Evolutionary conservation across 35 echinoderm and acorn worm species (phyloP).

Genomic region (Diadema setosum): DNA sequence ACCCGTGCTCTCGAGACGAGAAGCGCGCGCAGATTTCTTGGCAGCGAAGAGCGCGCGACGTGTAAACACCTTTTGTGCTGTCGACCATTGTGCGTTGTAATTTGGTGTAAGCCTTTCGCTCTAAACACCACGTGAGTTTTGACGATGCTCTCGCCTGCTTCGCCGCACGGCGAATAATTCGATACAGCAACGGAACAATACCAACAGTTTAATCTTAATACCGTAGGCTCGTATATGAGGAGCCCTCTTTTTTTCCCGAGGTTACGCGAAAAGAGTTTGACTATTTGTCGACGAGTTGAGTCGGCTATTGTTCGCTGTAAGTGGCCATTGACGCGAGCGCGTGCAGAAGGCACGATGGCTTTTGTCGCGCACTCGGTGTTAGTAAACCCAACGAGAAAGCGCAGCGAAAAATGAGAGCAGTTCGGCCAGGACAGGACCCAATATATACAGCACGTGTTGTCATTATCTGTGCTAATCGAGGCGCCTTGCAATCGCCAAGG

Average conservation of each 20-base stretch:
- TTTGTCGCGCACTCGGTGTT: neutral
- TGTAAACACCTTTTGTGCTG: neutral
- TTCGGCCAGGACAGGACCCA: neutral
- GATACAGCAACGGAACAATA: slow-evolving; percentile 6
- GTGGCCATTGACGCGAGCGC: neutral
- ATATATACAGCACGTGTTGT: slow-evolving; percentile 29
- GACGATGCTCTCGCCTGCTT: neutral
- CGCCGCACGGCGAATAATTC: neutral
- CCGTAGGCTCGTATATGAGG: too few species aligned
- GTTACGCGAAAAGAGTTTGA: neutral
- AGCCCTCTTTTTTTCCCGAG: too few species aligned
- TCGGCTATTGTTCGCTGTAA: neutral
- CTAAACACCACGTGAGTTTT: neutral
- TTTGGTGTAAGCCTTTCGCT: neutral
- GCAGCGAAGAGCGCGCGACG: too few species aligned
- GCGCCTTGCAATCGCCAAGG: neutral
- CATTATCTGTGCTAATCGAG: slow-evolving; percentile 13
- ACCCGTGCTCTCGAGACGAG: neutral
- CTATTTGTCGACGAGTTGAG: slow-evolving; percentile 2
- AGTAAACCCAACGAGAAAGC: neutral
- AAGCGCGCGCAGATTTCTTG: too few species aligned
- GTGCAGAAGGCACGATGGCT: neutral
- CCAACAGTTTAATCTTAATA: neutral
- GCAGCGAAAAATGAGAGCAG: slow-evolving; percentile 2
- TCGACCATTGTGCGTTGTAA: neutral